Base-by-base conservation (phyloP, 2,888 invertebrate genomes). In the Eupithecia exiguata region DNA sequence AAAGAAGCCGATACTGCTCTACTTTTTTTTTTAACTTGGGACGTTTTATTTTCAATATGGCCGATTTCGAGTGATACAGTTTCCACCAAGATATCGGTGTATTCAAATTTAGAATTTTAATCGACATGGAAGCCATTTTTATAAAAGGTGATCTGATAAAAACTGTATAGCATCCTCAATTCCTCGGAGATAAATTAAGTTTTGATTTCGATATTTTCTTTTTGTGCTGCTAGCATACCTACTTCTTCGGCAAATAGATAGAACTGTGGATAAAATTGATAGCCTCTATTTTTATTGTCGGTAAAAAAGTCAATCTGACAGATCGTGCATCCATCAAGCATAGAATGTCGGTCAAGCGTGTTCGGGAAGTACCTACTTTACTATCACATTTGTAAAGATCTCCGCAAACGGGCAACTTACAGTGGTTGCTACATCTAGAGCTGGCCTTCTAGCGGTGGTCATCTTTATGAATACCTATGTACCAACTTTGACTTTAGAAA, bases 1-100 rank as follows among this genome's bases (percentile, higher is more conserved):
- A 92, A 91, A 88, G 90, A 87, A 87, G 87, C 86, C 90, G 90
- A 90, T 91, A 88, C 84, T 84, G 81, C 83, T 61, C 61, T 72
- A 78, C 77, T 68, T 72, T 74, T 69, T 77, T 75, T 65, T 68
- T 4, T 58, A 65, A 80, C 84, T 85, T 84, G 80, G 79, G 81
- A 84, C 83, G 84, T 86, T 90, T 86, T 84, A 84, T 88, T 40
- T 86, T 85, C 84, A 87, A 87, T 84, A 84, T 85, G 83, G 83
- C 83, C 5, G n/a, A n/a, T n/a, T n/a, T n/a, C n/a, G n/a, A n/a
- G n/a, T 49, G 46, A n/a, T n/a, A 9, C 3, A 53, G 4, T 53
- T 53, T 58, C 12, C 58, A 53, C 4, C 21, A 58, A 14, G 5
- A 25, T 25, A 14, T 58, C 58, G 14, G 58, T 5, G 6, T n/a